Base-by-base conservation (phyloP, 2,888 invertebrate genomes). In the Drosophila flavopinicola region DNA sequence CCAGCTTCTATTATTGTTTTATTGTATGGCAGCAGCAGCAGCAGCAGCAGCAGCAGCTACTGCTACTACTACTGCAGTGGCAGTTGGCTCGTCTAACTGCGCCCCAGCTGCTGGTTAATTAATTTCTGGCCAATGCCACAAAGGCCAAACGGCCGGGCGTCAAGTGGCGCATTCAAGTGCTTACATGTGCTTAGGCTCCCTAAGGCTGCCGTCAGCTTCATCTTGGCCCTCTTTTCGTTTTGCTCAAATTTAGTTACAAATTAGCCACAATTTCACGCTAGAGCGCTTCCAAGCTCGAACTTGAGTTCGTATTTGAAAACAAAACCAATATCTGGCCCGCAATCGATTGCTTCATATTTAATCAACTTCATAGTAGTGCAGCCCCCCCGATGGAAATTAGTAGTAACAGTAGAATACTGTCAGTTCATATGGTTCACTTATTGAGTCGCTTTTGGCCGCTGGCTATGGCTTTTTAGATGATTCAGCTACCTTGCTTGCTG, bases 101-200 rank as follows among this genome's bases (percentile, higher is more conserved):
- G 59, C 56, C 57, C 56, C 35, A 59, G 60, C 69, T 82, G 71
- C 66, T 82, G 84, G 84, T 82, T 82, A 82, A 82, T 82, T 85
- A 82, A 82, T 82, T 82, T 85, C 80, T 79, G 80, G 66, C 74
- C 86, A 64, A 73, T 60, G 64, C 80, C 84, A 83, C 80, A 85
- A 85, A 82, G 75, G 77, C 64, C 75, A 63, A 63, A 66, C 76
- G 53, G 65, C 35, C 53, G 15, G 38, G 38, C 75, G 71, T 74
- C 75, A 85, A 80, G 79, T 83, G 84, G 77, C 80, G 84, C 61
- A 66, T 83, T 78, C 52, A 67, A 79, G 79, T 69, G 80, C 77
- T 82, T 84, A 82, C 86, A 83, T 79, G 71, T 77, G 77, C 86
- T 85, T 79, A 76, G 58, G 67, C 45, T 39, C 29, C 35, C 9